Conservation (phyloP, 2,113 vertebrate genomes). For the Apeltes quadracus region DNA sequence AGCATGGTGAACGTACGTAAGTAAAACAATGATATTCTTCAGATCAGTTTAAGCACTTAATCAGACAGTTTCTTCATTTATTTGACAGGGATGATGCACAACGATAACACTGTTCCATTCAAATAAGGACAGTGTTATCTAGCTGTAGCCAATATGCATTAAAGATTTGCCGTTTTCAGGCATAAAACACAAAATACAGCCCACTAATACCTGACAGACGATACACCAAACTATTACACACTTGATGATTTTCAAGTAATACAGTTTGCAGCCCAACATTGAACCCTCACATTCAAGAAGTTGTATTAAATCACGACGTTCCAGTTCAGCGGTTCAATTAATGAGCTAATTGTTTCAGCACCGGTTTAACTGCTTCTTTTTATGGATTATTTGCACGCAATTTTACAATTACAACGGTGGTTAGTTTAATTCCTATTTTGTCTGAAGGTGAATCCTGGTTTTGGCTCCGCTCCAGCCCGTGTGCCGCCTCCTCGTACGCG, state of each 20-base stretch:
- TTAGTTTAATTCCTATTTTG: neutral
- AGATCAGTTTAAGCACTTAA: no score
- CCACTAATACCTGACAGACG: neutral
- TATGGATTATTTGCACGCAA: neutral
- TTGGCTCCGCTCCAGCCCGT: conserved; percentile 33
- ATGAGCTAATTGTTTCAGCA: neutral
- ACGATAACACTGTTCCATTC: neutral
- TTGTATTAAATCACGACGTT: neutral
- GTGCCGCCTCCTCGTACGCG: conserved; percentile 32
- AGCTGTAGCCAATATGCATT: no score
- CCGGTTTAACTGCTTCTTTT: neutral
- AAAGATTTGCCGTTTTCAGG: neutral
- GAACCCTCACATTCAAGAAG: no score
- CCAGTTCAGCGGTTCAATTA: neutral
- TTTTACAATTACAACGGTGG: no score
- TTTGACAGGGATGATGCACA: neutral
- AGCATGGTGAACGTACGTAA: neutral
- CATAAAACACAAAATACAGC: neutral
- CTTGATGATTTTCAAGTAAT: neutral
- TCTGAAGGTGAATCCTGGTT: conserved; percentile 12
- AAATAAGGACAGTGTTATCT: neutral
- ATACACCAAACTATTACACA: neutral
- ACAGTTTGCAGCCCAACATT: neutral
- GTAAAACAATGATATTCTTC: neutral
- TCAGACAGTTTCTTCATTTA: neutral